Percentiles rank a stretch among this genome's conserved stretches.
phyloP scores from a whole-genome alignment of 2,888 invertebrate species.

The Sinhomidia bicolor region DNA sequence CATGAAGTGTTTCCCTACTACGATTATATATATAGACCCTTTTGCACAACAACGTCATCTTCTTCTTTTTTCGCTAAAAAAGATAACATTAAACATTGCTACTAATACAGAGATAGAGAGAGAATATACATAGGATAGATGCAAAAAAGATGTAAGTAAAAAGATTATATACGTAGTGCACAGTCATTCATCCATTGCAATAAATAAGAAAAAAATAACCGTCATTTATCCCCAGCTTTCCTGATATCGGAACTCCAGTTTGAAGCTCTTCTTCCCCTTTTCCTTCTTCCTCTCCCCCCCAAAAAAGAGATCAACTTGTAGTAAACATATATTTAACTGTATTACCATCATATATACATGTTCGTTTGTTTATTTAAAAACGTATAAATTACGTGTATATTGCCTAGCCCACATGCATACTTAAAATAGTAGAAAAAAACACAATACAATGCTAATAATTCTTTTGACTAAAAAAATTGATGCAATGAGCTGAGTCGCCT shows the following conservation, averaged over 20 bases:
- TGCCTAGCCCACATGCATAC: too few relatives aligned
- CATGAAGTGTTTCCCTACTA: slow-evolving; percentile 16
- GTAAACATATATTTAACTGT: too few relatives aligned
- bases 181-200: neutral
- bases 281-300: neutral
- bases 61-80: neutral
- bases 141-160: neutral
- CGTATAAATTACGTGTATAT: too few relatives aligned
- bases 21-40: neutral
- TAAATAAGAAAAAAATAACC: neutral
- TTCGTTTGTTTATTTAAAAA: too few relatives aligned
- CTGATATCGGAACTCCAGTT: neutral
- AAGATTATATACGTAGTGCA: too few relatives aligned
- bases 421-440: too few relatives aligned
- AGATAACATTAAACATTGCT: slow-evolving; percentile 13
- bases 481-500: too few relatives aligned
- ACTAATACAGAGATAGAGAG: neutral
- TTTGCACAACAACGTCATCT: neutral
- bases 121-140: too few relatives aligned
- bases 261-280: neutral
- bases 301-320: too few relatives aligned
- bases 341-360: too few relatives aligned
- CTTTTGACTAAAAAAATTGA: too few relatives aligned
- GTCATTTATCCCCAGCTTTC: slow-evolving; percentile 11
- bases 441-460: too few relatives aligned